Conservation (phyloP, 2,888 invertebrate genomes). For the Melinaea marsaeus region DNA sequence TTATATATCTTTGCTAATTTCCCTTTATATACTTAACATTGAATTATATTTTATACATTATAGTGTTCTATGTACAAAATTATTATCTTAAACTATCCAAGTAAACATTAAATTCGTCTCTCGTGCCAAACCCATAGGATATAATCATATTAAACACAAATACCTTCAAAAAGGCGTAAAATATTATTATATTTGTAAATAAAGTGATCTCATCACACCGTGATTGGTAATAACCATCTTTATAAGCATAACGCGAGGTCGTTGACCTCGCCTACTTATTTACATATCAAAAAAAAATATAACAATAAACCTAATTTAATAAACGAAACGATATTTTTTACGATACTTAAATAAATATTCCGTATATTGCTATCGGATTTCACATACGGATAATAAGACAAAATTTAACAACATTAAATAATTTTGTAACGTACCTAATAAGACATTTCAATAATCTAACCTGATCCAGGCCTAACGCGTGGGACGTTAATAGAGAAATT, state of each 20-base stretch:
- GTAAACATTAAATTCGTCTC: too few species aligned
- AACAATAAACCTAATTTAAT: slow-evolving; percentile 31
- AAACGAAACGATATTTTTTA: slow-evolving; percentile 26
- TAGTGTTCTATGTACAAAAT: too few species aligned
- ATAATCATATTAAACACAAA: slow-evolving; percentile 13
- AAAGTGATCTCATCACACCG: slow-evolving; percentile 31
- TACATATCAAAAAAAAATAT: slow-evolving; percentile 24
- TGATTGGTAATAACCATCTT: slow-evolving; percentile 27
- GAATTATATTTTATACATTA: too few species aligned
- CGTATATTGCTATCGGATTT: slow-evolving; percentile 10
- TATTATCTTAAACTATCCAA: too few species aligned
- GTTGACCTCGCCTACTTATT: slow-evolving; percentile 32
- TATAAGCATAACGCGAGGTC: slow-evolving; percentile 24
- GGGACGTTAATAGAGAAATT: slow-evolving; percentile 72
- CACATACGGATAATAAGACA: not conserved
- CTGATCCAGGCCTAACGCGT: slow-evolving; percentile 25
- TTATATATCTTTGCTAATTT: too few species aligned
- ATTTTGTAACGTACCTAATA: not conserved
- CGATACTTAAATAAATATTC: slow-evolving; percentile 16
- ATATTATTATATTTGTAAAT: slow-evolving; percentile 19
- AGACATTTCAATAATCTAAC: not conserved
- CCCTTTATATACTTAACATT: too few species aligned
- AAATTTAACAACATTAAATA: slow-evolving; percentile 1
- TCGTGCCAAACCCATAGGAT: not conserved
- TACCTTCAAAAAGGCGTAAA: slow-evolving; percentile 20